phyloP scores from a whole-genome alignment of 2,888 invertebrate species.

The Protodeltote pygarga region DNA sequence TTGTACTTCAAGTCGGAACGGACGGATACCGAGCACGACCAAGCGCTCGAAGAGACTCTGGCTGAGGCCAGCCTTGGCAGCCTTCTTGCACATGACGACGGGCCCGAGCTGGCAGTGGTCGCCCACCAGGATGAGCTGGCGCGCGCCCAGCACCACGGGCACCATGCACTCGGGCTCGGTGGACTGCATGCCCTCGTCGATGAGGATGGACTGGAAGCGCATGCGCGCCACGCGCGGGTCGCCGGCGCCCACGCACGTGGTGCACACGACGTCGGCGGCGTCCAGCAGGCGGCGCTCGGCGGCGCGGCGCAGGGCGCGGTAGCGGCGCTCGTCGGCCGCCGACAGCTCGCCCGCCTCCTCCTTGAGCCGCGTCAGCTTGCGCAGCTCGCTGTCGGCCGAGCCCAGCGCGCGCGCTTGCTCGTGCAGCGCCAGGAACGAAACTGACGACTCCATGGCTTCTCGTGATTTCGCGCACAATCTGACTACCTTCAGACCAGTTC shows the following conservation, averaged over 20 bases:
- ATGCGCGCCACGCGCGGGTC: constrained; percentile 97
- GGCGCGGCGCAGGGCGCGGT: constrained; percentile 95
- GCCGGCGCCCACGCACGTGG: constrained; percentile 99
- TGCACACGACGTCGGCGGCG: constrained; percentile 99
- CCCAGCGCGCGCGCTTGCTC: constrained; percentile 98
- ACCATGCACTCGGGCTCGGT: constrained; percentile 99
- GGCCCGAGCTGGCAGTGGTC: constrained; percentile 99
- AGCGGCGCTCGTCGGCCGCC: constrained; percentile 97
- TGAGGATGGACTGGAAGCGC: constrained; percentile 98
- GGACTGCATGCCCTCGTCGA: constrained; percentile 99
- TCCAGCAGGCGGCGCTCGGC: constrained; percentile 96
- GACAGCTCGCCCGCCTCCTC: constrained; percentile 99
- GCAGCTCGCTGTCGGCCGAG: constrained; percentile 94
- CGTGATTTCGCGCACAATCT: constrained; percentile 98
- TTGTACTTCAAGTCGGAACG: constrained; percentile 98
- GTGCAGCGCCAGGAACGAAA: constrained; percentile 98
- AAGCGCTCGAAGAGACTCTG: constrained; percentile 99
- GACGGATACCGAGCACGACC: constrained; percentile 98
- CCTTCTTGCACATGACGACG: constrained; percentile 99
- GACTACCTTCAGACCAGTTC: constrained; percentile 97
- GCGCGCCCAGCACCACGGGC: constrained; percentile 98
- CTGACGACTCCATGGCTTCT: constrained; percentile 99
- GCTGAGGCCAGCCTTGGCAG: constrained; percentile 97
- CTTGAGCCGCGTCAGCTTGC: constrained; percentile 98
- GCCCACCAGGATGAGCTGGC: constrained; percentile 98